These are phyloP conservation scores for Characodon lateralis DNA, from an alignment of 2,797 vertebrate genomes.

Conservation along the genomic window DNA sequence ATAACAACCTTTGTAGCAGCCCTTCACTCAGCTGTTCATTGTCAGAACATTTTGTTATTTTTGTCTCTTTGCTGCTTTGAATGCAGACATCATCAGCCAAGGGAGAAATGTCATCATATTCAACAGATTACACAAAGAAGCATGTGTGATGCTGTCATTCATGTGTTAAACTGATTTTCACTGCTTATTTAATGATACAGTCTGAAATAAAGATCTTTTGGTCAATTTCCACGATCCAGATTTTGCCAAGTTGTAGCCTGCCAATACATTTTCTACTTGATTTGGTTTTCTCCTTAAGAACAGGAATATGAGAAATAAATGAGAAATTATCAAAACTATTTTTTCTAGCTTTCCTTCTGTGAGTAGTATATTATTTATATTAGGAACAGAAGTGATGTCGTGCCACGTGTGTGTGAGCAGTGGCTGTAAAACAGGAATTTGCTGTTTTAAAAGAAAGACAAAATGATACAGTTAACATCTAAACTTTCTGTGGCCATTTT, in stretches of 20 bases:
- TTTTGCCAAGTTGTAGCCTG: neutral
- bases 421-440: too few species aligned
- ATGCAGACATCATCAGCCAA: constrained; percentile 30
- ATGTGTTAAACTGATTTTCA: constrained; percentile 21
- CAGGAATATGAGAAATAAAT: neutral
- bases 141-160: constrained; percentile 27
- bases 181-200: constrained; percentile 27
- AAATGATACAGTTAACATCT: neutral
- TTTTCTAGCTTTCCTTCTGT: neutral
- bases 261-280: neutral
- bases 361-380: too few species aligned
- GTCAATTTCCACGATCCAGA: neutral
- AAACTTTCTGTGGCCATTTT: neutral
- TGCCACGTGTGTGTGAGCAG: too few species aligned
- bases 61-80: constrained; percentile 23
- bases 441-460: too few species aligned
- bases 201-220: neutral
- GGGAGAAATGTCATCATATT: constrained; percentile 22
- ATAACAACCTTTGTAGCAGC: constrained; percentile 15
- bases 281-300: neutral
- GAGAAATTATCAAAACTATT: neutral
- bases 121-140: constrained; percentile 12
- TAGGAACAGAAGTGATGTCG: too few species aligned
- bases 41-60: constrained; percentile 50
- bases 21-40: constrained; percentile 32